A percentile compares a stretch with the other conserved stretches of the same genome.
Evolutionary conservation across 2,113 vertebrate genomes (phyloP).

Genomic region (Zeus faber): DNA sequence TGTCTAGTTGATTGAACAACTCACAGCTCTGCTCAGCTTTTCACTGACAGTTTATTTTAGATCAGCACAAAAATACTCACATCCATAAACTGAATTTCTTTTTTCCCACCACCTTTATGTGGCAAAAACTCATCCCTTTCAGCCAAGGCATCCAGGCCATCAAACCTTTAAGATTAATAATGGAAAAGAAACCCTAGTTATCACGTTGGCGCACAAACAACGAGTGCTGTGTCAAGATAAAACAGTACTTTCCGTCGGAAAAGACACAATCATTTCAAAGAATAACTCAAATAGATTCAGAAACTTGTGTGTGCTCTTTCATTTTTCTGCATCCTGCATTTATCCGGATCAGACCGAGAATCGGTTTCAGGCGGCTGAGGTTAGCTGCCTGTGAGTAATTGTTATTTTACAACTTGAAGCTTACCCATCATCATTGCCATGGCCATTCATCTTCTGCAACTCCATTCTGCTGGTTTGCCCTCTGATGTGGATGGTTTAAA

Average conservation of each 20-base stretch:
- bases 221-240: background rate
- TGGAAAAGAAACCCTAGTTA: background rate
- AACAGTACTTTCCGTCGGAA: no score
- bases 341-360: no score
- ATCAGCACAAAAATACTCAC: conserved; percentile 55
- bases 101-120: conserved; percentile 49
- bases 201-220: background rate
- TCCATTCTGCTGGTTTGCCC: conserved; percentile 55
- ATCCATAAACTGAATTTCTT: conserved; percentile 67
- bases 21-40: no score
- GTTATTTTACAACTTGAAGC: background rate
- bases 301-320: no score
- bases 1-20: no score
- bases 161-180: conserved; percentile 54
- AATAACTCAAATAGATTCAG: no score
- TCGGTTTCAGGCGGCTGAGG: no score
- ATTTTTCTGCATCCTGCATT: no score
- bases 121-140: conserved; percentile 68
- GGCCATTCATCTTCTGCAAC: conserved; percentile 71
- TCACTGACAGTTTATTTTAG: no score
- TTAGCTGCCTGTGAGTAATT: background rate
- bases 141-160: conserved; percentile 53
- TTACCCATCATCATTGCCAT: conserved; percentile 62
- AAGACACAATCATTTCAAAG: no score
- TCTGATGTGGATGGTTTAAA: background rate